Evolutionary conservation across 2,797 vertebrate genomes (phyloP), one percentile per base, ranked within the genome.

Genomic region (Pantherophis vulpinus): DNA sequence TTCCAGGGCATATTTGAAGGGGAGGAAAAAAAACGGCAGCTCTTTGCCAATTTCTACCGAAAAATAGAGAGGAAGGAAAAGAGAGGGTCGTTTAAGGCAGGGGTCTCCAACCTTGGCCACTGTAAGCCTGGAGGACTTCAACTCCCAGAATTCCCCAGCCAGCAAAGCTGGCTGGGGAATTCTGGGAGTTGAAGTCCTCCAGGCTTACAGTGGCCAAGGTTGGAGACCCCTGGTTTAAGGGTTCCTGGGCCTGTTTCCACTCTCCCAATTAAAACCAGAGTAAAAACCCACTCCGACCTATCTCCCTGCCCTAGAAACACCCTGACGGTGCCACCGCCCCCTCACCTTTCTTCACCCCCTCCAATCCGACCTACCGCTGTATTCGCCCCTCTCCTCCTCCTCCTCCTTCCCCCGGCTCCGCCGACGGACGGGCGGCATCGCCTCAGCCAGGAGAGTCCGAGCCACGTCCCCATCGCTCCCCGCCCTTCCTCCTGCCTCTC

Each of bases 391-490:
- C n/a, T 37, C 7, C n/a, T 32, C 29, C 32, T 37, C 70, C 70
- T 18, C 42, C 87, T 89, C 86, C 88, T 90, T 87, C 55, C 16
- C n/a, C n/a, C 23, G 56, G 56, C 32, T 27, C 63, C 61, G 3
- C 8, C 55, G 63, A 13, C 66, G 27, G 86, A 6, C 27, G 23
- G 37, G 16, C 2, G 20, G n/a, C 59, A 60, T n/a, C 74, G 54
- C 29, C 42, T 9, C 25, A 66, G 25, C 20, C 32, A 10, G 89
- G 54, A 74, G 29, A 32, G 2, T 2, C 20, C 60, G 14, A 91
- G 91, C 93, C 91, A 94, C 91, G 91, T 92, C 91, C 60, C 91
- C 93, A 60, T 32, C 74, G n/a, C 89, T 37, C 90, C 70, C 42
- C 37, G 12, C 8, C 91, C 54, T 63, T 79, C 66, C 16, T 32